Evolutionary conservation across 2,888 invertebrate species (phyloP), one percentile per base, ranked within the genome.

Genomic region (Andrena camellia): DNA sequence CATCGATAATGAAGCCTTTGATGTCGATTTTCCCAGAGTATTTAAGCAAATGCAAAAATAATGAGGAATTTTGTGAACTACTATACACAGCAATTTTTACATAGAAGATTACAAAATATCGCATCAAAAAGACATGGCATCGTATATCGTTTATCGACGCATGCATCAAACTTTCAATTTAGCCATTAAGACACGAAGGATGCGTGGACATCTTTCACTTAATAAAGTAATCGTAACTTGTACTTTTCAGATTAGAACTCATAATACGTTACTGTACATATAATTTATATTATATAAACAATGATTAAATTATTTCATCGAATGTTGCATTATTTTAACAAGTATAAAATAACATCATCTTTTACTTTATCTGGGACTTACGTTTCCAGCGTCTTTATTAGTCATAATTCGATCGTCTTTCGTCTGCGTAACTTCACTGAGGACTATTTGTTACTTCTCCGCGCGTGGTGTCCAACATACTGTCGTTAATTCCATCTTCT

Each of bases 21-120:
- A 96, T 74, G 95, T 96, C 6, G 96, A 96, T 90, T 96, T 96
- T 87, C 96, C 96, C 90, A 95, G 95, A 79, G 96, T 95, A 0
- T 96, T 96, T 90, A 95, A 95, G 90, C 95, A 96, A 90, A 96
- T 96, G 91, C 95, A 96, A 91, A 96, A 95, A 84, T 95, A 95
- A 90, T 93, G 94, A 86, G 94, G 94, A 64, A 78, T 90, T 71
- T 86, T 86, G 42, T 88, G 72, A 86, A 13, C 52, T 68, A 50
- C 29, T 68, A 31, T 42, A 62, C n/a, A 54, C 42, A 64, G 20
- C 2, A 66, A 62, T 35, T 63, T 62, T 81, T 64, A 33, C 59
- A 71, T 59, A 42, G n/a, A 60, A 72, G 31, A 72, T 62, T 52
- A 26, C 42, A 33, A 60, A 59, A 71, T 54, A 42, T 54, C 13